Conservation (phyloP, 2,113 vertebrate species). For the Thalassarche chlororhynchos region DNA sequence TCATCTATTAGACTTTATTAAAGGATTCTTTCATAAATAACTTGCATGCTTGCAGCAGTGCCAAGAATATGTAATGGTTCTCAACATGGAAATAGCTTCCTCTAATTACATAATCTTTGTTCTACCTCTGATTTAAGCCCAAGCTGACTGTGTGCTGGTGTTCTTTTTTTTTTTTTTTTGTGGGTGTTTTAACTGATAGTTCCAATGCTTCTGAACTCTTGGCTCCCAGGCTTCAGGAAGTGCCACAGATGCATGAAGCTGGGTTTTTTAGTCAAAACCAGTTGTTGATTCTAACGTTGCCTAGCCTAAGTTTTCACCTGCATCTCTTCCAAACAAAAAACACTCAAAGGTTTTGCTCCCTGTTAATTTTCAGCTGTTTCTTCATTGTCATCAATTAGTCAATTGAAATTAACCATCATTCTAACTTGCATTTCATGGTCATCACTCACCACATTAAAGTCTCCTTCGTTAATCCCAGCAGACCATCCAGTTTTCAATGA, state of each 20-base stretch:
- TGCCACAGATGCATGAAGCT: neutral
- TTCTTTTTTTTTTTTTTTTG: too few species aligned
- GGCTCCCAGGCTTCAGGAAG: neutral
- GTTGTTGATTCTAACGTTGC: neutral
- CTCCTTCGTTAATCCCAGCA: neutral
- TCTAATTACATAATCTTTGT: neutral
- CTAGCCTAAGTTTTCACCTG: neutral
- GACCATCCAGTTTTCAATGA: neutral
- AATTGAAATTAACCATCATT: neutral
- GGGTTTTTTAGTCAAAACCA: neutral
- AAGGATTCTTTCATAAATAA: neutral
- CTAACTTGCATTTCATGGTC: neutral
- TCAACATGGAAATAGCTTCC: neutral
- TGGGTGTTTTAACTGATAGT: neutral
- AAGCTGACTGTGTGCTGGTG: neutral
- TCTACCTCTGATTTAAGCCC: neutral
- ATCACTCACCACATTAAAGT: conserved; percentile 53
- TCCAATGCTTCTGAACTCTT: neutral
- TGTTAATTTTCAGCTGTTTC: neutral
- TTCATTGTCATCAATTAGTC: neutral
- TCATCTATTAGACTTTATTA: neutral
- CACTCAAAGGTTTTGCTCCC: neutral
- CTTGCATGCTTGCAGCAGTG: too few species aligned
- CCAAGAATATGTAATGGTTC: neutral
- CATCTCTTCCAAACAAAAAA: neutral